A percentile compares a stretch with the other conserved stretches of the same genome.
These are phyloP conservation scores for Tetrao urogallus DNA, from an alignment of 2,113 vertebrate species.

Conservation along the genomic window DNA sequence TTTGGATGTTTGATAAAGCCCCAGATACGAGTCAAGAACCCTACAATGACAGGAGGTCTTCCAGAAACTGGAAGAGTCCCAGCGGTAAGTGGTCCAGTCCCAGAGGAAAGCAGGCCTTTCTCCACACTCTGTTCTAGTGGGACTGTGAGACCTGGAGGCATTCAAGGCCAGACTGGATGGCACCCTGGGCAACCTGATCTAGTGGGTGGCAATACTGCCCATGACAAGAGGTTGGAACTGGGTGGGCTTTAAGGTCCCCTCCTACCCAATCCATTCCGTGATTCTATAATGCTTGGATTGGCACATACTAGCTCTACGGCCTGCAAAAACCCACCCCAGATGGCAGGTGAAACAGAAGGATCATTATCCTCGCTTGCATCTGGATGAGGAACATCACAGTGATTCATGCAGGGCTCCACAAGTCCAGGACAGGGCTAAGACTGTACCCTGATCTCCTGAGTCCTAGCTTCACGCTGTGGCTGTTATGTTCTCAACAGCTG, in stretches of 20 bases:
- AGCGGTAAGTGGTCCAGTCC: background rate
- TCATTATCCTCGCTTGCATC: fast-evolving
- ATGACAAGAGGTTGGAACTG: too few species aligned
- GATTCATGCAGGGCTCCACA: background rate
- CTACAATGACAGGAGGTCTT: background rate
- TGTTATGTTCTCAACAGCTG: background rate
- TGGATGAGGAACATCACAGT: fast-evolving
- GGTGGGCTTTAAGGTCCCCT: too few species aligned
- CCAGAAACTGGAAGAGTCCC: background rate
- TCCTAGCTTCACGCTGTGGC: background rate
- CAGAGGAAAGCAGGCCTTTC: background rate
- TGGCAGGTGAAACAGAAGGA: background rate
- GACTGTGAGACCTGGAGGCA: background rate
- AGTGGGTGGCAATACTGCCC: too few species aligned
- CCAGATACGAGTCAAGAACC: background rate
- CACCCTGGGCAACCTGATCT: too few species aligned
- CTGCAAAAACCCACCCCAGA: background rate
- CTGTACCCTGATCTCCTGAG: background rate
- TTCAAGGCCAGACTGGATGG: too few species aligned
- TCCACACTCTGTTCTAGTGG: background rate
- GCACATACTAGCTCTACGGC: background rate
- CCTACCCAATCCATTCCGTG: too few species aligned
- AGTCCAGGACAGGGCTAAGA: fast-evolving
- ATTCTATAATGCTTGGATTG: background rate
- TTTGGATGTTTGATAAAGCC: background rate